Conservation (phyloP, 2,797 vertebrate genomes). For the Myiotriccus ornatus region DNA sequence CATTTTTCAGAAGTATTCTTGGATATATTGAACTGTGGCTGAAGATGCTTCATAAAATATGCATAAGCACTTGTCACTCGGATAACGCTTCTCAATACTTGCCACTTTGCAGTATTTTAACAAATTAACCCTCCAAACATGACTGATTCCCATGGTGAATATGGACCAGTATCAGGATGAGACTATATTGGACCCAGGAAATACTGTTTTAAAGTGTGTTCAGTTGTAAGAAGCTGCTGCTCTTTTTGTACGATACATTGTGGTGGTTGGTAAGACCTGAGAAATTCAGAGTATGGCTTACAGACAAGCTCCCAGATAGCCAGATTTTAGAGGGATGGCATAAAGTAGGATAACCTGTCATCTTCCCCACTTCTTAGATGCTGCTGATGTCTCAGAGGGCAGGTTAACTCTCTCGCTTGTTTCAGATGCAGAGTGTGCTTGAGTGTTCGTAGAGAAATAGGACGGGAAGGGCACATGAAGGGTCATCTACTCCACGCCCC, state of each 20-base stretch:
- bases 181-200: neutral
- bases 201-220: neutral
- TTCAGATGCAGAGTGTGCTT: neutral
- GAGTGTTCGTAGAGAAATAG: neutral
- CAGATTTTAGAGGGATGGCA: neutral
- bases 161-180: neutral
- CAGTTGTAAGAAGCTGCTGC: neutral
- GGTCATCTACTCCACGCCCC: neutral
- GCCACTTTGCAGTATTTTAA: neutral
- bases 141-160: neutral
- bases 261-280: neutral
- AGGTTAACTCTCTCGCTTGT: neutral
- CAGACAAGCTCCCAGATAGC: neutral
- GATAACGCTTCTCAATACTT: neutral
- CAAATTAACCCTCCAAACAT: neutral
- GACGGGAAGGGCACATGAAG: neutral
- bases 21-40: conserved; percentile 50
- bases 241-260: neutral
- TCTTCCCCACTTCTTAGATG: neutral
- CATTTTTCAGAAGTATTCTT: conserved; percentile 63
- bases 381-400: neutral
- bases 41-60: conserved; percentile 68
- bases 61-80: conserved; percentile 37
- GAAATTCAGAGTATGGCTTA: neutral
- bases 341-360: neutral